These are phyloP conservation scores for Isotomurus palustris DNA, from an alignment of 2,888 invertebrate species.

Conservation along the genomic window DNA sequence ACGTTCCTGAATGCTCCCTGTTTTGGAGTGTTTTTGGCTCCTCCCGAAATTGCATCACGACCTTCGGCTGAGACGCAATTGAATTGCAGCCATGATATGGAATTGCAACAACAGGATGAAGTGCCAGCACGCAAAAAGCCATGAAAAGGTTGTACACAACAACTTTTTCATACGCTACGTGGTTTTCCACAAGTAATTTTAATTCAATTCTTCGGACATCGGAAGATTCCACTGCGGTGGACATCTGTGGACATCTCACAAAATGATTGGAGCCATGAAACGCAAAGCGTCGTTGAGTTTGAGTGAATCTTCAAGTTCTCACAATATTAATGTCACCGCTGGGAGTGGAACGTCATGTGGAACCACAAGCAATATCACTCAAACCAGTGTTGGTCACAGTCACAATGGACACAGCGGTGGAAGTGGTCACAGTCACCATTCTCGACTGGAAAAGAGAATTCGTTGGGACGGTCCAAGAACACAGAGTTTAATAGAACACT, in stretches of 20 bases:
- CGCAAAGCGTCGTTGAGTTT: slow-evolving; percentile 1
- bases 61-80: slow-evolving; percentile 9
- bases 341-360: no score
- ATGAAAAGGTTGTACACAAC: neutral
- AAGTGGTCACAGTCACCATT: neutral
- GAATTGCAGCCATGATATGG: slow-evolving; percentile 1
- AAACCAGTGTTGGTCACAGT: neutral
- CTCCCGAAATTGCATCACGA: slow-evolving; percentile 6
- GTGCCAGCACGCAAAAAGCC: slow-evolving; percentile 3
- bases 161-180: no score
- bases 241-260: no score
- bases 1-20: no score
- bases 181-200: no score
- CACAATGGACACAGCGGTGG: neutral
- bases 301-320: slow-evolving; percentile 1
- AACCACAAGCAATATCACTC: neutral
- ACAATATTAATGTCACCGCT: no score
- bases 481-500: slow-evolving; percentile 32
- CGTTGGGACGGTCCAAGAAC: slow-evolving; percentile 36
- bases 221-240: neutral
- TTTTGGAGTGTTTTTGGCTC: no score
- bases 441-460: slow-evolving; percentile 29
- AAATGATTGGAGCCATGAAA: slow-evolving; percentile 11
- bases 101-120: neutral
- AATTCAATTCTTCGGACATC: neutral